Percentiles rank a stretch among this genome's conserved stretches.
Evolutionary conservation across 2,888 invertebrate genomes (phyloP).

Genomic region (Polymixis flavicincta): DNA sequence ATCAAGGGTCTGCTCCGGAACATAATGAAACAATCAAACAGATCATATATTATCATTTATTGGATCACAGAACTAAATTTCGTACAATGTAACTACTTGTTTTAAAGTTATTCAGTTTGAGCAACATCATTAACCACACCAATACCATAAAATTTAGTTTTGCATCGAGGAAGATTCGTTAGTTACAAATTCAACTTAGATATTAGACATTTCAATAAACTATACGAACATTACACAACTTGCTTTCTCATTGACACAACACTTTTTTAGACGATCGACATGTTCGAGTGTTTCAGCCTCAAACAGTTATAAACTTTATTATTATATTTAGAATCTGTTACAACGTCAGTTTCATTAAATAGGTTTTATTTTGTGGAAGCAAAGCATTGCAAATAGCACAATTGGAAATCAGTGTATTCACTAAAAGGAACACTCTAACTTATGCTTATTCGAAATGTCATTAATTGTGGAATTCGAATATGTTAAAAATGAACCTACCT

Average conservation of each 20-base stretch:
- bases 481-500: not conserved
- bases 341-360: constrained; percentile 36
- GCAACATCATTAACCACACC: constrained; percentile 86
- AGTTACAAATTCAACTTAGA: constrained; percentile 62
- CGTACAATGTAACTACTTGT: constrained; percentile 85
- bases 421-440: constrained; percentile 14
- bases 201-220: constrained; percentile 59
- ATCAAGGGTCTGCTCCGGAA: not conserved
- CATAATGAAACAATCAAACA: constrained; percentile 72
- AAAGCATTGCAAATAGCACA: constrained; percentile 76
- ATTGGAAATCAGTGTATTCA: constrained; percentile 33
- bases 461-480: not conserved
- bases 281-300: constrained; percentile 61
- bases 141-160: constrained; percentile 73
- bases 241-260: constrained; percentile 57
- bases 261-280: constrained; percentile 50
- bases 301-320: constrained; percentile 60
- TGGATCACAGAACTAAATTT: constrained; percentile 89
- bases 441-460: constrained; percentile 6
- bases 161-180: constrained; percentile 67
- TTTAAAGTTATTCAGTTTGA: constrained; percentile 87
- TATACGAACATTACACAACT: constrained; percentile 51
- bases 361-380: constrained; percentile 54
- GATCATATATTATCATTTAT: constrained; percentile 82
- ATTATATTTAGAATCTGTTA: constrained; percentile 49